Evolutionary conservation across 2,888 invertebrate species (phyloP).

Genomic region (Polietes domitor): DNA sequence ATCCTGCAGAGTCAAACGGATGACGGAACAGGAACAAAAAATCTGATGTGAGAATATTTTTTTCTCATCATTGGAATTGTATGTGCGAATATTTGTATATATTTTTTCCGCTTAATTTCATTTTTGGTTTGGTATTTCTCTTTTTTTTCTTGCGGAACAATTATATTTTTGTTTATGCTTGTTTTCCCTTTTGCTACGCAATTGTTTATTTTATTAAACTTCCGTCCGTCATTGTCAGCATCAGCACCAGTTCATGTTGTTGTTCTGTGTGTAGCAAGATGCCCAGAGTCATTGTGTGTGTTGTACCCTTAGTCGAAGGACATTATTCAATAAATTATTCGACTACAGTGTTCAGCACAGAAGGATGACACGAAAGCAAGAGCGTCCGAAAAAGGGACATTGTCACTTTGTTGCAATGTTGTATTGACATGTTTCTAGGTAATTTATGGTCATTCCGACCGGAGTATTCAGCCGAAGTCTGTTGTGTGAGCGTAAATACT

Average conservation of each 20-base stretch:
- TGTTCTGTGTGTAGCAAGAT: background rate
- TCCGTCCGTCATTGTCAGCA: conserved; percentile 11
- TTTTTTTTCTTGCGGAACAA: background rate
- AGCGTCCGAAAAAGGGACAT: conserved; percentile 26
- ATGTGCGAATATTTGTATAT: no score
- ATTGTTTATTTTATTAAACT: conserved; percentile 34
- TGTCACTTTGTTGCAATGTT: conserved; percentile 30
- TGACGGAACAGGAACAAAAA: background rate
- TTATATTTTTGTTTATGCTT: conserved; percentile 14
- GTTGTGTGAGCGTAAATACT: conserved; percentile 17
- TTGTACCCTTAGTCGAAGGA: conserved; percentile 18
- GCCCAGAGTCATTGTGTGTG: no score
- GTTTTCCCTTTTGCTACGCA: conserved; percentile 8
- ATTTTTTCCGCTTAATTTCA: background rate
- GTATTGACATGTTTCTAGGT: conserved; percentile 41
- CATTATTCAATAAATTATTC: conserved; percentile 17
- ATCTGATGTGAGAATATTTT: conserved; percentile 30
- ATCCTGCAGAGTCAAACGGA: conserved; percentile 2
- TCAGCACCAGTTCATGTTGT: background rate
- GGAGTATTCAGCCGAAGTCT: background rate
- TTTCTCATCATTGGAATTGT: background rate
- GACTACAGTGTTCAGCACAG: background rate
- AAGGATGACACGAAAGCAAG: background rate
- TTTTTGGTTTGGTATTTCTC: background rate
- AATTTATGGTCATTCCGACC: conserved; percentile 3